phyloP scores from a whole-genome alignment of 2,113 vertebrate genomes.

The Rhinoderma darwinii region DNA sequence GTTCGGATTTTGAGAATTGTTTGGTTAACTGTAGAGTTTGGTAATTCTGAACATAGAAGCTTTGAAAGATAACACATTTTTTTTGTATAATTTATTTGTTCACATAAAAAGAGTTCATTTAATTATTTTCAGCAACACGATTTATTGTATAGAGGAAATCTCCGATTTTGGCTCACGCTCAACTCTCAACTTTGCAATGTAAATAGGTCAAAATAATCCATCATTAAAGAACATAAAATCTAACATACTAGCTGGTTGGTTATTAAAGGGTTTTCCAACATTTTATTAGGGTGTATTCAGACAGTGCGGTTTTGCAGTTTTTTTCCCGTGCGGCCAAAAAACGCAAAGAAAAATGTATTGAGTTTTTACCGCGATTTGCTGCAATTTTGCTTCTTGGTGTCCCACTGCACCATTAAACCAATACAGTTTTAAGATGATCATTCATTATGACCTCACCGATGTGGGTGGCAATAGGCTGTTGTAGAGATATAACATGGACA shows the following conservation, averaged over 20 bases:
- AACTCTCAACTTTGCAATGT: neutral
- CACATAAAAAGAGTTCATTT: constrained; percentile 7
- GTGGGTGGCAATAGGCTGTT: neutral
- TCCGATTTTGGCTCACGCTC: neutral
- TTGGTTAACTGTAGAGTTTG: neutral
- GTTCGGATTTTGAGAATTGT: neutral
- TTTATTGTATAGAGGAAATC: constrained; percentile 6
- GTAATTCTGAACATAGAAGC: neutral
- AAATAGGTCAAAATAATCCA: constrained; percentile 25
- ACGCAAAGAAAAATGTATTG: too few species aligned
- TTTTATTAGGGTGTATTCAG: too few species aligned
- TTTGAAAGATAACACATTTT: neutral
- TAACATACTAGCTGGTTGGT: neutral
- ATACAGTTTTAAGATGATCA: neutral
- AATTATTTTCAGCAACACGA: neutral
- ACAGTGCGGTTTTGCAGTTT: too few species aligned
- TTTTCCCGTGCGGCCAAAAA: too few species aligned
- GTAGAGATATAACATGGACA: neutral
- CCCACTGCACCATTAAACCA: neutral
- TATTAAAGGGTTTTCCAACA: too few species aligned
- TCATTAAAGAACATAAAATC: neutral
- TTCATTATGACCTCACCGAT: too few species aligned
- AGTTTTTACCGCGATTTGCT: too few species aligned
- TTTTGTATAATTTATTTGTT: constrained; percentile 3
- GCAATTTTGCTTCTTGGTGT: too few species aligned